Evolutionary conservation across 2,113 vertebrate genomes (phyloP).

Genomic region (Dasyurus viverrinus): DNA sequence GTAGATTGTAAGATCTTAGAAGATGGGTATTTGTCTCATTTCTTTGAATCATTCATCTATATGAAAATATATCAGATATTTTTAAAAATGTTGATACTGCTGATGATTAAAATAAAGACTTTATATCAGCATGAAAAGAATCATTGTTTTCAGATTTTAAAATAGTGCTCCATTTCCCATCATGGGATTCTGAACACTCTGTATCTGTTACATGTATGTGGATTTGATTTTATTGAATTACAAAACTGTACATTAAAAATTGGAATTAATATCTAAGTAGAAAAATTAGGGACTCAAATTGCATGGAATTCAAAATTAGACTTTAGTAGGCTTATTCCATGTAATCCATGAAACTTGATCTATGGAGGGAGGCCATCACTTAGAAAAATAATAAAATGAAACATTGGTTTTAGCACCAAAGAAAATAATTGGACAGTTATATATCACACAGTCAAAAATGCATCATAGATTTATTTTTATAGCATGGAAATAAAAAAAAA

Average conservation of each 20-base stretch:
- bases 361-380: background rate
- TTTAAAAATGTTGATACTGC: background rate
- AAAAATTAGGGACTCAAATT: background rate
- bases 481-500: background rate
- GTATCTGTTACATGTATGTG: background rate
- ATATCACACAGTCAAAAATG: background rate
- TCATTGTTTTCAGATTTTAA: background rate
- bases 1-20: background rate
- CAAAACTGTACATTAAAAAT: background rate
- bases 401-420: background rate
- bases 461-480: background rate
- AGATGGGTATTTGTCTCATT: background rate
- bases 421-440: background rate
- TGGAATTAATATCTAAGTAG: background rate
- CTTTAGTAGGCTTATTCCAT: background rate
- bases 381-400: background rate
- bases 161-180: background rate
- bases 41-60: background rate
- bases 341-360: background rate
- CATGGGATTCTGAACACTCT: background rate
- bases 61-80: background rate
- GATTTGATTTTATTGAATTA: background rate
- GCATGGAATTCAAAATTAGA: background rate
- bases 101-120: background rate
- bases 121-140: background rate